Base-by-base conservation (phyloP, 1,140 invertebrate species). In the Pseudobourletiella spinata region DNA sequence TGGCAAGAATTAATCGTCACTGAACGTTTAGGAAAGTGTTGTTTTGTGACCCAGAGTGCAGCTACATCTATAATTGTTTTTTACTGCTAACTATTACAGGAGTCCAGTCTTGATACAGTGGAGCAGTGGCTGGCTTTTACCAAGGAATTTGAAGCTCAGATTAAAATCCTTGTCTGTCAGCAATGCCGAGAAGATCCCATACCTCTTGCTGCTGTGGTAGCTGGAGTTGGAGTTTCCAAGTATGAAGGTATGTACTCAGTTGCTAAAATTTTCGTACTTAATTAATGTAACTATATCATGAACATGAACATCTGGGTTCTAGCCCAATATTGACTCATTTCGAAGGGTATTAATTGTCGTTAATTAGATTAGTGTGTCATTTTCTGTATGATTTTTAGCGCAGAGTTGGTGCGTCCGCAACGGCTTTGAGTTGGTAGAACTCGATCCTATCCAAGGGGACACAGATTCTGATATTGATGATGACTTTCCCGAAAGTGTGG, bases 341-440 rank as follows among this genome's bases (percentile, higher is more conserved):
- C n/a, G n/a, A n/a, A n/a, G n/a, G n/a, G n/a, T n/a, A n/a, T n/a
- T n/a, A n/a, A n/a, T n/a, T n/a, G n/a, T n/a, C n/a, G n/a, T n/a
- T n/a, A n/a, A n/a, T n/a, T 42, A 54, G 22, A 20, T 24, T 58
- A 20, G 29, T 26, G 55, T 57, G 25, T 25, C 59, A 61, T 51
- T 2, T 57, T 30, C 56, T 22, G 18, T 35, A 16, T 35, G 29
- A 48, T 44, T 61, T 50, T 46, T 52, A 79, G 79, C 79, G 44
- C 75, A 79, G 61, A 75, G 81, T 65, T 87, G 84, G 84, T 86
- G 84, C 73, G 74, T 84, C 42, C 71, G 79, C 44, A 75, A 83
- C 67, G 79, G 79, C 24, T 89, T 84, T 80, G 87, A 89, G 73
- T 74, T 89, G 48, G 80, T 89, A 18, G 86, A 89, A 73, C 70